Evolutionary conservation across 2,888 invertebrate species (phyloP), one percentile per base, ranked within the genome.

Genomic region (Heliothis peltigera): DNA sequence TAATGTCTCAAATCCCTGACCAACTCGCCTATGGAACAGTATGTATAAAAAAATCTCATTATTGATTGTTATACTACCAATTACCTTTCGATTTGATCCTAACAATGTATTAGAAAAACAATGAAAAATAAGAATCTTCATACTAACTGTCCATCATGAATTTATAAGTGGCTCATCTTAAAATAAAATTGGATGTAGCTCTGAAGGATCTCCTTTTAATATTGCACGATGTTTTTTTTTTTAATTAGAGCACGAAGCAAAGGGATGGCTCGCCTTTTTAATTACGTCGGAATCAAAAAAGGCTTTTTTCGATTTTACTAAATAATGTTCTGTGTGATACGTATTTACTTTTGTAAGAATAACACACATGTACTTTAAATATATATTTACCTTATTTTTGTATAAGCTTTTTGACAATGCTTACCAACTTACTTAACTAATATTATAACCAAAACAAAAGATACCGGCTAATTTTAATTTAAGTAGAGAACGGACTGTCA

Each of bases 151-250:
- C 18, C 1, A 22, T 44, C 19, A 22, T 7, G 7, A 51, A 51
- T 32, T 51, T 51, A 12, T 6, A 56, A 66, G 18, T 19, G 15
- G 8, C 6, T 58, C 43, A 12, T 39, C 48, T 39, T 19, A 28
- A 32, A 54, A 49, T 54, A 3, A 46, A 64, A 49, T 39, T 49
- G 8, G 28, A 39, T 7, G 19, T 39, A 67, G 28, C 61, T 42
- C 39, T n/a, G 60, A 68, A 49, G 17, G n/a, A 49, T 32, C n/a
- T 8, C 4, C 12, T 42, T 68, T 67, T 69, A 60, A 69, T 54
- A 54, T 49, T 43, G 35, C 44, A 53, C 5, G 53, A 49, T 28
- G 0, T 28, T 8, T 8, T 28, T 28, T 48, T 42, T 47, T 35
- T 42, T 52, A 42, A 42, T 52, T 42, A 2, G 39, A 46, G 19